These are phyloP conservation scores for Scolanthus callimorphus DNA, from an alignment of 92 coral and sea anemone species.

Conservation along the genomic window DNA sequence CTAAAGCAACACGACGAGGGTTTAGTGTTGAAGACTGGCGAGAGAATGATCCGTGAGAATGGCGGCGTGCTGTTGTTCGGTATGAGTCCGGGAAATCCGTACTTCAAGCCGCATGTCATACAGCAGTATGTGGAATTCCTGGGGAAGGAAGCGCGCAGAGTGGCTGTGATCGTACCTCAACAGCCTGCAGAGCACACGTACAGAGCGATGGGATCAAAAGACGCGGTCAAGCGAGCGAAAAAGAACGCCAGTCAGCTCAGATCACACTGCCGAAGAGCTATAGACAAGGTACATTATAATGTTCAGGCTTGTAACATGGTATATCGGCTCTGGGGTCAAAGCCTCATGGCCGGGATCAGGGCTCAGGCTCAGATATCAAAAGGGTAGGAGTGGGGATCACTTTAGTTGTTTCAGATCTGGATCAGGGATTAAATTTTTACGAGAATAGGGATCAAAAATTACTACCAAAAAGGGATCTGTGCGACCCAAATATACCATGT, in stretches of 20 bases:
- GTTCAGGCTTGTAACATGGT: too few relatives aligned
- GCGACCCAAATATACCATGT: too few relatives aligned
- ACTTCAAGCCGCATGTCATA: constrained; percentile 53
- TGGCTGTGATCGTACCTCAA: constrained; percentile 60
- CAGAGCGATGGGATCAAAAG: constrained; percentile 65
- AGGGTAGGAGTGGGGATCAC: too few relatives aligned
- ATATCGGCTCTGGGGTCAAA: neutral
- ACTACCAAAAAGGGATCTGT: too few relatives aligned
- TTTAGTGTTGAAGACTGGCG: constrained; percentile 47
- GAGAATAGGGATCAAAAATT: too few relatives aligned
- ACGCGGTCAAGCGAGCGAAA: constrained; percentile 65
- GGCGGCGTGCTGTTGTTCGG: constrained; percentile 70
- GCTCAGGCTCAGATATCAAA: too few relatives aligned
- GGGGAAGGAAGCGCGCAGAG: constrained; percentile 41
- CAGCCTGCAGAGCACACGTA: constrained; percentile 80
- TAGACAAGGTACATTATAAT: constrained; percentile 60
- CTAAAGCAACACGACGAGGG: constrained; percentile 24
- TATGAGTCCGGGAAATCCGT: constrained; percentile 79
- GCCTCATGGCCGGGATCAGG: constrained; percentile 2
- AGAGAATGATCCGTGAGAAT: constrained; percentile 34
- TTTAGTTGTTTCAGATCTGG: too few relatives aligned
- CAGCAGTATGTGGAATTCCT: constrained; percentile 55
- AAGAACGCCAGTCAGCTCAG: constrained; percentile 45
- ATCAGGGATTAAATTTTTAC: too few relatives aligned
- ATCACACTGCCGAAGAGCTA: constrained; percentile 56